Evolutionary conservation across 2,113 vertebrate species (phyloP).

Genomic region (Erinaceus europaeus): DNA sequence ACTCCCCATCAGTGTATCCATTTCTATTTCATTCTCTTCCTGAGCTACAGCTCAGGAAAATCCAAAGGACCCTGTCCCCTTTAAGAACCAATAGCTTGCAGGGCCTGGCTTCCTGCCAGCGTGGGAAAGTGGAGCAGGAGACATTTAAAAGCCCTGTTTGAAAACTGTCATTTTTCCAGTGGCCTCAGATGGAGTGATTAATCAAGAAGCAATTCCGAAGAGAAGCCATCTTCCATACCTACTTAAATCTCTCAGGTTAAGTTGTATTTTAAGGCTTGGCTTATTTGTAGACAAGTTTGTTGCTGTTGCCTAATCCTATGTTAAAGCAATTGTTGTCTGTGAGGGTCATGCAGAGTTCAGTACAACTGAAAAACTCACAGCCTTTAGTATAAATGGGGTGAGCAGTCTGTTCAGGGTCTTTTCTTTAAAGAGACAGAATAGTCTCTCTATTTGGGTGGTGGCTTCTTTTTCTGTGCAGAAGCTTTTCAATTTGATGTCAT

Average conservation of each 20-base stretch:
- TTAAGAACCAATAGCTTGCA: conserved; percentile 50
- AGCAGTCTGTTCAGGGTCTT: conserved; percentile 41
- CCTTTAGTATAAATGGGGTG: conserved; percentile 67
- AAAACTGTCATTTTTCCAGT: conserved; percentile 67
- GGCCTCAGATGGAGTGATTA: conserved; percentile 70
- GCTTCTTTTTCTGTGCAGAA: no score
- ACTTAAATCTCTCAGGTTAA: conserved; percentile 69
- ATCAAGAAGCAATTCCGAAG: conserved; percentile 67
- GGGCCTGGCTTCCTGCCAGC: conserved; percentile 69
- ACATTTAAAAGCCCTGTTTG: conserved; percentile 73
- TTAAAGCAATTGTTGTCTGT: conserved; percentile 81
- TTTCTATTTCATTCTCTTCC: neutral
- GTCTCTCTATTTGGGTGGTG: no score
- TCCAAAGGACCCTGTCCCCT: conserved; percentile 31
- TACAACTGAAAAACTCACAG: conserved; percentile 66
- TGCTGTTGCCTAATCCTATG: conserved; percentile 78
- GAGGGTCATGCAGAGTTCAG: conserved; percentile 82
- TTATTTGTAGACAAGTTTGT: conserved; percentile 80
- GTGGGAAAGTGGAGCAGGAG: conserved; percentile 61
- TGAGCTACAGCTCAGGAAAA: neutral
- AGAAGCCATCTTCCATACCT: conserved; percentile 67
- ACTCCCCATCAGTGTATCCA: neutral
- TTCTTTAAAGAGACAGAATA: conserved; percentile 69
- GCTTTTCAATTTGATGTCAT: no score
- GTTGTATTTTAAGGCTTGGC: conserved; percentile 78